A percentile compares a stretch with the other conserved stretches of the same genome.
Conservation (phyloP, 2,888 invertebrate genomes). For the Drosophila quinaria region DNA sequence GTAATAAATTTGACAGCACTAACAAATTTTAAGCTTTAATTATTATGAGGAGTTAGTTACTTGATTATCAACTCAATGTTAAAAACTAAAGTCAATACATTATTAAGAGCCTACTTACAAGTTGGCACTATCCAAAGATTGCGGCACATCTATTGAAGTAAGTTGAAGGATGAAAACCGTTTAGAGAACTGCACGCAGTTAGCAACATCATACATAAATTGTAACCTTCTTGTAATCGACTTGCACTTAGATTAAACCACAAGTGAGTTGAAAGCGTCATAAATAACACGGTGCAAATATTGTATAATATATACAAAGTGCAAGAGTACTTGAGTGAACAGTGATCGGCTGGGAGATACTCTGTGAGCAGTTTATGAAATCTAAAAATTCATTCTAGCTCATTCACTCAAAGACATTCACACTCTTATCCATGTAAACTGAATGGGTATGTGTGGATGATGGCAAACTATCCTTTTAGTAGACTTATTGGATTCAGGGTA, state of each 20-base stretch:
- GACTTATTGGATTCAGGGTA: not conserved
- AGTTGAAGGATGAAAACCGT: not conserved
- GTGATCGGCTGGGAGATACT: not conserved
- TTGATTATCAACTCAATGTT: not conserved
- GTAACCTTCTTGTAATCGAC: constrained; percentile 1
- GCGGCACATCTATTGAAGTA: not conserved
- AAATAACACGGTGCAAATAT: constrained; percentile 12
- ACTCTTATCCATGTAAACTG: too few relatives aligned
- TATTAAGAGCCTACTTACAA: not conserved
- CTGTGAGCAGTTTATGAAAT: not conserved
- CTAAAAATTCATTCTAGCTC: too few relatives aligned
- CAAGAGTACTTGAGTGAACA: not conserved
- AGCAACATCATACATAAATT: constrained; percentile 1
- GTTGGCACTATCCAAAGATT: not conserved
- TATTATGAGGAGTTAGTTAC: too few relatives aligned
- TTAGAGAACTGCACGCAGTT: not conserved
- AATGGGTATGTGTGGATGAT: not conserved
- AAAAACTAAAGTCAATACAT: not conserved
- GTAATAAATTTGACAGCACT: too few relatives aligned
- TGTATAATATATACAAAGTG: not conserved
- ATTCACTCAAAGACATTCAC: not conserved
- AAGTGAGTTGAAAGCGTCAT: constrained; percentile 7
- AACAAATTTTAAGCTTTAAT: too few relatives aligned
- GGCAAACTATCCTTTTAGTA: not conserved
- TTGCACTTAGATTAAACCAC: constrained; percentile 17